A percentile compares a stretch with the other conserved stretches of the same genome.
Evolutionary conservation across 1,140 invertebrate species (phyloP).

Genomic region (Panagrolaimus sp.): DNA sequence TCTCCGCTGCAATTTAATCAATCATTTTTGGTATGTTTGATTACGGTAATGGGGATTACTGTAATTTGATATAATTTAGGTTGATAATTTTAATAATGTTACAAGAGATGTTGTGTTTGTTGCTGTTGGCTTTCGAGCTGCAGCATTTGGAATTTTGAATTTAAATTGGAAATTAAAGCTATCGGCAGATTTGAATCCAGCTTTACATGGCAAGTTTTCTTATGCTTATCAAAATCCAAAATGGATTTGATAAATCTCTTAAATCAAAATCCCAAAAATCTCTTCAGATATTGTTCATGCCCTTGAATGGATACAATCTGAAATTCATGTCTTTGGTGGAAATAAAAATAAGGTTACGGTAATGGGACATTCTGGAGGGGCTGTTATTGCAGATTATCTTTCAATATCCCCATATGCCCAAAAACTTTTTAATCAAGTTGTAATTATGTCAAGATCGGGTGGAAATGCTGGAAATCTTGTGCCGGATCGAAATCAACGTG

Average conservation of each 20-base stretch:
- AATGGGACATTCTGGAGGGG: constrained; percentile 12
- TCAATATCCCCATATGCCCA: neutral
- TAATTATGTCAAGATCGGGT: neutral
- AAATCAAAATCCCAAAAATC: no score
- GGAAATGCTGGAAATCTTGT: neutral
- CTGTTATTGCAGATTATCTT: neutral
- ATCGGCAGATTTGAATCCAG: constrained; percentile 6
- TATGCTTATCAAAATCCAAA: neutral
- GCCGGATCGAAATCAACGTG: neutral
- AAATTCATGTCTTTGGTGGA: constrained; percentile 14
- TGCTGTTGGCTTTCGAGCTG: neutral
- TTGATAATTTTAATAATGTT: constrained; percentile 15
- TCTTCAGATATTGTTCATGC: constrained; percentile 1
- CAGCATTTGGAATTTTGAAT: constrained; percentile 4
- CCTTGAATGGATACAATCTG: constrained; percentile 3
- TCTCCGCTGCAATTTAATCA: neutral
- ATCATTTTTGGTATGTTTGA: no score
- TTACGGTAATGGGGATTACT: no score
- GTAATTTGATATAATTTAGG: no score
- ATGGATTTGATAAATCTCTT: no score
- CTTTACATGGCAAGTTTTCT: neutral
- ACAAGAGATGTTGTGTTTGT: constrained; percentile 11
- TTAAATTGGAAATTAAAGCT: constrained; percentile 15
- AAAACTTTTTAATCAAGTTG: constrained; percentile 8
- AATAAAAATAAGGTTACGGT: neutral